Percentiles rank a stretch among this genome's conserved stretches.
Evolutionary conservation across 2,113 vertebrate species (phyloP).

Genomic region (Sphyrna mokarran): DNA sequence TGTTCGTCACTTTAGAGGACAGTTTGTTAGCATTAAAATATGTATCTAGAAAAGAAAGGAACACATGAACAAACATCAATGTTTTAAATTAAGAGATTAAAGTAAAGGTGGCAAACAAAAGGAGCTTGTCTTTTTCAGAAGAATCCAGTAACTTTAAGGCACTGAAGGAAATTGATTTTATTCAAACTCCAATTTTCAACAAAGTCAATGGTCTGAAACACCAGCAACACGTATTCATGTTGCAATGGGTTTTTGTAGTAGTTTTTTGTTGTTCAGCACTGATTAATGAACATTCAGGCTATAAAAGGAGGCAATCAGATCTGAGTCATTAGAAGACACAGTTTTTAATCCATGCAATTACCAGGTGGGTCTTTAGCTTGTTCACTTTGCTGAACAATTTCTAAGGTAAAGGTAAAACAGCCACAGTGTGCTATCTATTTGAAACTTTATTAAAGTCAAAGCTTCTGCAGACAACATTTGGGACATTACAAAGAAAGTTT

Average conservation of each 20-base stretch:
- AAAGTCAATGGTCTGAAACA: not conserved
- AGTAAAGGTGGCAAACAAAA: not conserved
- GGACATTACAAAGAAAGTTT: not conserved
- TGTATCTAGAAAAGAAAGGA: not conserved
- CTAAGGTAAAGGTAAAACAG: not conserved
- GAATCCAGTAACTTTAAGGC: not conserved
- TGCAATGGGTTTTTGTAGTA: not conserved
- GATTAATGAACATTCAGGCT: not conserved
- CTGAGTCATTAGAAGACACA: no score
- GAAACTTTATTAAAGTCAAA: not conserved
- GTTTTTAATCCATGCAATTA: not conserved
- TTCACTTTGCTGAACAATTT: not conserved
- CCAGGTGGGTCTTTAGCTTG: not conserved
- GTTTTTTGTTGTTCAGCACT: not conserved
- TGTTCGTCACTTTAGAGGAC: not conserved
- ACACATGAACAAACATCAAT: not conserved
- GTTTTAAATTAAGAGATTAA: not conserved
- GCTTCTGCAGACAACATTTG: not conserved
- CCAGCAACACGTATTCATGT: not conserved
- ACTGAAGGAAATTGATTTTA: constrained; percentile 6
- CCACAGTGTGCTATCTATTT: not conserved
- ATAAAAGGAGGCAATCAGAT: not conserved
- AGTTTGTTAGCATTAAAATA: not conserved
- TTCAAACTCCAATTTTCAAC: not conserved
- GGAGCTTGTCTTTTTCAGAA: not conserved